Conservation (phyloP, 1,140 invertebrate genomes). For the Temnothorax longispinosus region DNA sequence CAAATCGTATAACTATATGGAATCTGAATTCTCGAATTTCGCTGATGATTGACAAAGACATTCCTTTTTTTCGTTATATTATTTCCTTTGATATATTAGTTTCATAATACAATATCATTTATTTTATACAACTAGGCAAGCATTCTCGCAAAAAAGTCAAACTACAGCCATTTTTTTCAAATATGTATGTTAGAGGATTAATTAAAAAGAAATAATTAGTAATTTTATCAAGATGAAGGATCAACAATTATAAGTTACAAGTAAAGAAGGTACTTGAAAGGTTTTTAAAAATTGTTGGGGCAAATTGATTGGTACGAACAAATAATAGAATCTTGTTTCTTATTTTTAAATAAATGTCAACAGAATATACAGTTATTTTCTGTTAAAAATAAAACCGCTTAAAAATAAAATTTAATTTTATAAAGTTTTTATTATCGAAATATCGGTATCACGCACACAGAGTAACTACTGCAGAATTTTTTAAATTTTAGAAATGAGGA, state of each 20-base stretch:
- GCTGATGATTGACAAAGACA: not conserved
- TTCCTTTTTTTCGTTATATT: not conserved
- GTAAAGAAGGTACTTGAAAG: not conserved
- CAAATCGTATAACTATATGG: not conserved
- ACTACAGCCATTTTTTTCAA: not conserved
- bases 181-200: not conserved
- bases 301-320: not conserved
- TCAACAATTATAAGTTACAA: not conserved
- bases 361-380: not conserved
- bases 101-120: not conserved
- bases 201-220: slow-evolving; percentile 5
- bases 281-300: not conserved
- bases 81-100: not conserved
- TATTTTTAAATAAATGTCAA: not conserved
- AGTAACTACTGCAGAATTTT: not conserved
- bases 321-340: not conserved
- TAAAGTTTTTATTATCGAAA: not conserved
- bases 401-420: not conserved
- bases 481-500: not conserved
- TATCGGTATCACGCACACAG: not conserved
- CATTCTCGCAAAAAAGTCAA: not conserved
- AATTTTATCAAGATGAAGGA: not conserved
- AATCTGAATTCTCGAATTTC: slow-evolving; percentile 18
- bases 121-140: not conserved
- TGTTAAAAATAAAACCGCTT: slow-evolving; percentile 5